Evolutionary conservation across 2,888 invertebrate genomes (phyloP).

Genomic region (Eilema sororculum): DNA sequence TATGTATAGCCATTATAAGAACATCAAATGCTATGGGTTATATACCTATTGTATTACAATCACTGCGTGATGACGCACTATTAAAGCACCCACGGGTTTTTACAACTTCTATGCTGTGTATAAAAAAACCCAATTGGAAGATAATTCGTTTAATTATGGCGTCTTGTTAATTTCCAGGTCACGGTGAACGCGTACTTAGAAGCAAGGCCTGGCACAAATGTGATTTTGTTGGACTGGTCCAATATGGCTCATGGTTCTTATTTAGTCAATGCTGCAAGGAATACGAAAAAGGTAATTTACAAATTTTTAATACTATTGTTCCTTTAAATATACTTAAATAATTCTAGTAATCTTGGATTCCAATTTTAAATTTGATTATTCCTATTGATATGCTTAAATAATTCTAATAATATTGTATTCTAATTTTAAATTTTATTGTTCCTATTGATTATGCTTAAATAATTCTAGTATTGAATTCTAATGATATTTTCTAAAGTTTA

Average conservation of each 20-base stretch:
- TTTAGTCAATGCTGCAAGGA: slow-evolving; percentile 87
- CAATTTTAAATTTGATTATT: no score
- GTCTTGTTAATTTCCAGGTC: slow-evolving; percentile 64
- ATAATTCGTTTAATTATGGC: slow-evolving; percentile 9
- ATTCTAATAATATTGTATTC: no score
- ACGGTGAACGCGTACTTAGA: slow-evolving; percentile 81
- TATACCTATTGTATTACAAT: not conserved
- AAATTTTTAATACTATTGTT: not conserved
- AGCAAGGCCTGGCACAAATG: slow-evolving; percentile 75
- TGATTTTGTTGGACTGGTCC: slow-evolving; percentile 83
- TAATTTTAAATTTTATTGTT: no score
- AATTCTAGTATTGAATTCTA: no score
- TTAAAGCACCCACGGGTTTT: slow-evolving; percentile 4
- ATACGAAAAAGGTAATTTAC: slow-evolving; percentile 84
- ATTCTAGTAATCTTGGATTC: not conserved
- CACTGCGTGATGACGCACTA: not conserved
- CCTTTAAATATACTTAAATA: not conserved
- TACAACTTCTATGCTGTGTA: not conserved
- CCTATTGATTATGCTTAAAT: no score
- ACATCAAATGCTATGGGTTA: not conserved
- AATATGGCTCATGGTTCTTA: slow-evolving; percentile 84
- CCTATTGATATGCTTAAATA: no score
- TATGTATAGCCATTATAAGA: not conserved
- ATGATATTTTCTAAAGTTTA: no score
- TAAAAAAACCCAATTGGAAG: slow-evolving; percentile 6